Percentiles rank a stretch among this genome's conserved stretches.
These are phyloP conservation scores for Microplitis demolitor DNA, from an alignment of 1,140 invertebrate species.

Conservation along the genomic window DNA sequence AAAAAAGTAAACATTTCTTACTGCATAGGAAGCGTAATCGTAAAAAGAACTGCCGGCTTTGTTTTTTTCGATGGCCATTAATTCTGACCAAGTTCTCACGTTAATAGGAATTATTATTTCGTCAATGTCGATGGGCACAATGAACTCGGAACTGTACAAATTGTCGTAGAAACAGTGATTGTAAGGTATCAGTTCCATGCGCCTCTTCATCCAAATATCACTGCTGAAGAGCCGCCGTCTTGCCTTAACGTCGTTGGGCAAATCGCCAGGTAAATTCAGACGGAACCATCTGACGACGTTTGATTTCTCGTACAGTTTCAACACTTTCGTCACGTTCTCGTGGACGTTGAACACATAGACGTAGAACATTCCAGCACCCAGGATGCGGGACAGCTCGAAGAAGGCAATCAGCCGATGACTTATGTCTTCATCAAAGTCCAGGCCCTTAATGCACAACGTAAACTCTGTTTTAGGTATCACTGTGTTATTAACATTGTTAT, in stretches of 20 bases:
- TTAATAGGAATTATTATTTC: constrained; percentile 71
- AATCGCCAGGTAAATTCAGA: constrained; percentile 62
- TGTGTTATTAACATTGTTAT: constrained; percentile 14
- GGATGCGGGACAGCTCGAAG: constrained; percentile 69
- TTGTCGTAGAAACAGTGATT: constrained; percentile 78
- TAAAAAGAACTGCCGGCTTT: constrained; percentile 48
- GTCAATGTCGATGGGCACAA: constrained; percentile 74
- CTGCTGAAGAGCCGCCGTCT: constrained; percentile 52
- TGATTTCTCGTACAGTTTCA: constrained; percentile 63
- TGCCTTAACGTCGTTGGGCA: constrained; percentile 51
- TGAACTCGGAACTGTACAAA: constrained; percentile 66
- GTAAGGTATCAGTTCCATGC: constrained; percentile 74
- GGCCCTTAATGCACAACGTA: constrained; percentile 74
- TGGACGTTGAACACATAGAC: constrained; percentile 69
- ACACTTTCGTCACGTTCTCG: constrained; percentile 59
- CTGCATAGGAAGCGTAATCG: constrained; percentile 67
- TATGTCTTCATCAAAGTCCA: constrained; percentile 70
- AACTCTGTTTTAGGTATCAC: constrained; percentile 50
- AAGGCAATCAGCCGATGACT: constrained; percentile 69
- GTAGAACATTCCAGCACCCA: constrained; percentile 70
- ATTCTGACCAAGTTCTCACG: constrained; percentile 63
- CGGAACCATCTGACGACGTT: constrained; percentile 63
- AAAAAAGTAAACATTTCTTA: constrained; percentile 72
- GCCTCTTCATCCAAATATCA: constrained; percentile 71
- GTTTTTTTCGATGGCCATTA: constrained; percentile 52